Percentiles rank a stretch among this genome's conserved stretches.
Conservation (phyloP, 2,113 vertebrate genomes). For the Otus sunia region DNA sequence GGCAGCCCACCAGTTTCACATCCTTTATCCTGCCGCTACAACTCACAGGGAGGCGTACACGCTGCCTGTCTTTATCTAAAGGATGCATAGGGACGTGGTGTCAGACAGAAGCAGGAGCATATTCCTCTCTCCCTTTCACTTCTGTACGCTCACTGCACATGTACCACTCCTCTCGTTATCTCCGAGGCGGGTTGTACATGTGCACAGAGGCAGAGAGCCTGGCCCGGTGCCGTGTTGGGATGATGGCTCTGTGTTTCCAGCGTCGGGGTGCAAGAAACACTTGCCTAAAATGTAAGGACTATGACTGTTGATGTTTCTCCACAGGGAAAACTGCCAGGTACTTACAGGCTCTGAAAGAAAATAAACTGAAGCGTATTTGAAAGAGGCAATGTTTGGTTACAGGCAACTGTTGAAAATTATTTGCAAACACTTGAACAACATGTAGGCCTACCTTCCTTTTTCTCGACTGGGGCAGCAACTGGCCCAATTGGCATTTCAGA, state of each 20-base stretch:
- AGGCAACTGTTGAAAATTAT: not conserved
- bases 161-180: fast-evolving
- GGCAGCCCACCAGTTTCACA: not conserved
- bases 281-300: not conserved
- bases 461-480: not conserved
- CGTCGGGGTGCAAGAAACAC: not conserved
- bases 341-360: not conserved
- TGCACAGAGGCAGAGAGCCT: not conserved
- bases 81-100: fast-evolving
- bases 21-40: not conserved
- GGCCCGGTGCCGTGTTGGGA: fast-evolving
- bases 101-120: not conserved
- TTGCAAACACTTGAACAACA: not conserved
- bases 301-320: not conserved
- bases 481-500: not conserved
- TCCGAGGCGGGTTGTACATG: fast-evolving
- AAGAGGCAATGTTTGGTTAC: not conserved
- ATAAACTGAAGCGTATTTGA: not conserved
- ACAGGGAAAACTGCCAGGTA: not conserved
- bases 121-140: not conserved
- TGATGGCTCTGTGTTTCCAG: not conserved
- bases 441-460: not conserved
- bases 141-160: fast-evolving
- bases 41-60: fast-evolving
- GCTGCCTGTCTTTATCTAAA: not conserved